Evolutionary conservation across 2,888 invertebrate genomes (phyloP), one percentile per base, ranked within the genome.

Genomic region (Athrips mouffetella): DNA sequence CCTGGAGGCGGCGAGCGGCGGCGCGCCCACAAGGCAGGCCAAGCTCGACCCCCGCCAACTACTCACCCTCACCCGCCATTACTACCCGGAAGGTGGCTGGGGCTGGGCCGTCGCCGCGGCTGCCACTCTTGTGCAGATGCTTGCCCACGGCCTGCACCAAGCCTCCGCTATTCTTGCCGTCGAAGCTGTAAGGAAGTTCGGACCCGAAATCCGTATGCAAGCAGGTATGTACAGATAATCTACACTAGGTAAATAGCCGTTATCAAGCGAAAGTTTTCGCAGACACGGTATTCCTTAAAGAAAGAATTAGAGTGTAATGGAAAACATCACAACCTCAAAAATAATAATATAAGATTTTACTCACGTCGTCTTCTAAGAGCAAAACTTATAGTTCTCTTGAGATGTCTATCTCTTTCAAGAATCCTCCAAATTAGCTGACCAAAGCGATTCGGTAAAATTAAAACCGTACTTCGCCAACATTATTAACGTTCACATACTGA

Each of bases 71-170:
- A 92, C 93, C 58, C 93, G 94, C 64, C 94, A 96, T 70, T 95
- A 95, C 80, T 96, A 95, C 78, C 95, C 95, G 25, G 96, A 96
- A 79, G 95, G 95, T 5, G 95, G 95, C 0, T 96, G 95, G 95
- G 96, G 96, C 4, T 96, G 95, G 94, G 91, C 94, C 46, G 92
- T 96, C 45, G 90, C 94, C 1, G 86, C 90, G 13, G 93, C 92
- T 20, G 94, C 93, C 13, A 90, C 94, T 16, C 76, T 94, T 18
- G 94, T 92, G 29, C 94, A 96, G 74, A 84, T 94, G 25, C 80
- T 96, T 27, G 91, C 93, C 15, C 93, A 94, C 65, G 96, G 96
- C 0, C 80, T 94, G 58, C 93, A 95, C 59, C 90, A 92, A 31
- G 91, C 92, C n/a, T 85, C 89, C 23, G 91, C 91, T 7, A 87